phyloP scores from a whole-genome alignment of 2,113 vertebrate species.

The Tenrec ecaudatus region DNA sequence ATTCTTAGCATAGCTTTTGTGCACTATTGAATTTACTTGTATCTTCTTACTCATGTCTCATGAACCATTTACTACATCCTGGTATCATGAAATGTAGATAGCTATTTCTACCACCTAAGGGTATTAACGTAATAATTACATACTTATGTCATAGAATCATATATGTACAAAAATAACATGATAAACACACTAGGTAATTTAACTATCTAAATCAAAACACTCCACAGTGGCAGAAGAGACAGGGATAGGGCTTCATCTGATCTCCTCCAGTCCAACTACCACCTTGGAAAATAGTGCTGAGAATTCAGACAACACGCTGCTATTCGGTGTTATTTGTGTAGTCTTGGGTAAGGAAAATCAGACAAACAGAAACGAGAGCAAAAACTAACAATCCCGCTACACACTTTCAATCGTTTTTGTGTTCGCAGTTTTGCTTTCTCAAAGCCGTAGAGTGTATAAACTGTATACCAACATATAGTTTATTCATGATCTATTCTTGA shows the following conservation, averaged over 20 bases:
- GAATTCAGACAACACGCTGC: conserved; percentile 49
- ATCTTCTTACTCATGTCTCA: not conserved
- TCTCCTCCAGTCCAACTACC: not conserved
- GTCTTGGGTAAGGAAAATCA: not conserved
- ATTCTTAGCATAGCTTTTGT: not conserved
- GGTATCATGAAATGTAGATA: conserved; percentile 46
- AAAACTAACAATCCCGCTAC: not conserved
- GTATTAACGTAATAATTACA: not conserved
- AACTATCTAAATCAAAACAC: conserved; percentile 22
- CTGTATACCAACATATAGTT: conserved; percentile 32
- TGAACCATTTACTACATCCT: not conserved
- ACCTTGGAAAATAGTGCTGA: conserved; percentile 10
- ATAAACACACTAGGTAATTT: not conserved
- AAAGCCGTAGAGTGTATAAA: not conserved
- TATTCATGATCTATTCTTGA: conserved; percentile 25
- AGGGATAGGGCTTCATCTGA: too few species aligned
- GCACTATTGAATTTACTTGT: not conserved
- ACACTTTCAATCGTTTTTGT: conserved; percentile 35
- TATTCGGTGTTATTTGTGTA: not conserved
- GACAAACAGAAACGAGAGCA: conserved; percentile 13
- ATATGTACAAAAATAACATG: not conserved
- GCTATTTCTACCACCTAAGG: conserved; percentile 7
- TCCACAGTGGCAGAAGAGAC: not conserved
- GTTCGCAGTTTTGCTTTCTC: conserved; percentile 37
- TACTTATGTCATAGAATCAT: not conserved